These are phyloP conservation scores for Cricetomys ansorgei DNA, from an alignment of 2,113 vertebrate species.

Conservation along the genomic window DNA sequence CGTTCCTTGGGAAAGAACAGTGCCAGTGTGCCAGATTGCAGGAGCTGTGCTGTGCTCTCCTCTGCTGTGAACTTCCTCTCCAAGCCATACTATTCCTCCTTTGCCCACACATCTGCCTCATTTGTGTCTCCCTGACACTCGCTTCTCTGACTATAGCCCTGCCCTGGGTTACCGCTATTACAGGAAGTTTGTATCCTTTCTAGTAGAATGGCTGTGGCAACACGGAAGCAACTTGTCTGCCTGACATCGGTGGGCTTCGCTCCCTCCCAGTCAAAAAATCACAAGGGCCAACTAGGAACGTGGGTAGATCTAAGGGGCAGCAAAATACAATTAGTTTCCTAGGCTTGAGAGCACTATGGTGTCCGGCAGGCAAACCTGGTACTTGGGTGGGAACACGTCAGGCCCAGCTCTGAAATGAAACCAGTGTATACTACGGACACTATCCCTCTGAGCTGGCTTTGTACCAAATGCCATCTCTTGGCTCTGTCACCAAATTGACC, in stretches of 20 bases:
- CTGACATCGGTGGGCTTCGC: not conserved
- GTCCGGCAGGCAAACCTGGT: not conserved
- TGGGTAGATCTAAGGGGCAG: not conserved
- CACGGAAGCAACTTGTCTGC: not conserved
- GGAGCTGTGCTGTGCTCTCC: not conserved
- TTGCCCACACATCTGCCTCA: constrained; percentile 60
- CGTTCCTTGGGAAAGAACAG: not conserved
- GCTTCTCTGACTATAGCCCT: constrained; percentile 58
- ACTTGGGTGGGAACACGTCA: not conserved
- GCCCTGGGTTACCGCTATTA: constrained; percentile 45
- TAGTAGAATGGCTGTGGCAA: not conserved
- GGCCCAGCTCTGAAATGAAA: not conserved
- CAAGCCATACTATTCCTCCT: not conserved
- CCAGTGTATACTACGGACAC: not conserved
- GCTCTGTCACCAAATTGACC: not conserved
- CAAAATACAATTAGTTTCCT: not conserved
- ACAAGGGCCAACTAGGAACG: not conserved
- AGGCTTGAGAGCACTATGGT: not conserved
- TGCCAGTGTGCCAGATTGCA: not conserved
- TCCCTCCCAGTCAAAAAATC: not conserved
- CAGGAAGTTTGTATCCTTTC: constrained; percentile 50
- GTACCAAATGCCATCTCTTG: not conserved
- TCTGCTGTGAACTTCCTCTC: not conserved
- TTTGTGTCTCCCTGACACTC: not conserved
- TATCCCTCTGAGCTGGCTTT: not conserved